Conservation (phyloP, 1,140 invertebrate species). For the Pseudomyrmex pallidus region DNA sequence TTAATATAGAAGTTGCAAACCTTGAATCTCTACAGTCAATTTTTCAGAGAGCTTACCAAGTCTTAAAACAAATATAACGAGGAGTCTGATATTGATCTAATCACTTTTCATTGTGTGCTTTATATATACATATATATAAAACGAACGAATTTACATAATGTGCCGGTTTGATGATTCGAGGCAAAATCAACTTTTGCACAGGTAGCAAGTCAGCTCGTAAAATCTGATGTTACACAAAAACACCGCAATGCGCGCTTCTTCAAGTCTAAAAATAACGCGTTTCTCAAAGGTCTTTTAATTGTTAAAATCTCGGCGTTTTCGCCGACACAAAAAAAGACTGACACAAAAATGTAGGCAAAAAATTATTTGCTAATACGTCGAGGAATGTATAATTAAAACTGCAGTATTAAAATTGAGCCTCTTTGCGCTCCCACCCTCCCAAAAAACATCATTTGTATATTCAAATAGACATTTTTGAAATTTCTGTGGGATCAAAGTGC, state of each 20-base stretch:
- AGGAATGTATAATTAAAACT: background rate
- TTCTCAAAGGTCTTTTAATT: no score
- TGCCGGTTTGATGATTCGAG: background rate
- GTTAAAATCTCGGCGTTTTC: no score
- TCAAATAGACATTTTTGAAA: background rate
- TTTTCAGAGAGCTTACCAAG: background rate
- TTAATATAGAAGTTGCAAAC: background rate
- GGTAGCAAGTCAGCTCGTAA: background rate
- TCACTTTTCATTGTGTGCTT: slow-evolving; percentile 4
- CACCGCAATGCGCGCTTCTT: no score
- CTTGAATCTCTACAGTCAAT: background rate
- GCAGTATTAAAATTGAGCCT: background rate
- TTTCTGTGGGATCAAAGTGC: background rate
- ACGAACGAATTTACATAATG: background rate
- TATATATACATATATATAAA: background rate
- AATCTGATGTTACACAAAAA: background rate
- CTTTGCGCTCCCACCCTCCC: background rate
- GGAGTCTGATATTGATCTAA: background rate
- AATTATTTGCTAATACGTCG: no score
- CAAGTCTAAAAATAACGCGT: no score
- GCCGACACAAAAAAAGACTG: no score
- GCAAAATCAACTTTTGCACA: background rate
- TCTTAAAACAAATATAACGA: background rate
- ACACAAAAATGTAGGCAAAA: no score
- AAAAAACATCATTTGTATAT: background rate